A percentile compares a stretch with the other conserved stretches of the same genome.
phyloP scores from a whole-genome alignment of 2,888 invertebrate species.

The Caenorhabditis sp. region DNA sequence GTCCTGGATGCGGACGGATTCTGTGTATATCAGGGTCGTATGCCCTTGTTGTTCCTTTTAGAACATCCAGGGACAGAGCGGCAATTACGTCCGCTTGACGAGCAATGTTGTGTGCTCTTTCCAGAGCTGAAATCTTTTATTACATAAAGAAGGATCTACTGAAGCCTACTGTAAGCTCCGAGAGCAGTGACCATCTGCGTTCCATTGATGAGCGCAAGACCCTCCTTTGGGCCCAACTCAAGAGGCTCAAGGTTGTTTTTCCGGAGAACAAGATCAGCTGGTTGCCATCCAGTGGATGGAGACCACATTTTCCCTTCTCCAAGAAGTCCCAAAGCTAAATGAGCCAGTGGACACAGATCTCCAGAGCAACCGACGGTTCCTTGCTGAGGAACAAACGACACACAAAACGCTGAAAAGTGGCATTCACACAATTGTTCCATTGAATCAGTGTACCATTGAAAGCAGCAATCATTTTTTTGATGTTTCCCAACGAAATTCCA shows the following conservation, averaged over 20 bases:
- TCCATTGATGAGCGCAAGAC: slow-evolving; percentile 84
- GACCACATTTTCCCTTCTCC: slow-evolving; percentile 82
- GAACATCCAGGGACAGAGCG: slow-evolving; percentile 84
- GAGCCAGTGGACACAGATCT: slow-evolving; percentile 84
- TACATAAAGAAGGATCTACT: neutral
- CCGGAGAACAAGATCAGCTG: slow-evolving; percentile 80
- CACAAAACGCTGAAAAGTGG: slow-evolving; percentile 82
- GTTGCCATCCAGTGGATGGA: slow-evolving; percentile 74
- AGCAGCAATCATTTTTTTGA: slow-evolving; percentile 83
- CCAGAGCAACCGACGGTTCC: slow-evolving; percentile 85
- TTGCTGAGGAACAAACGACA: slow-evolving; percentile 85
- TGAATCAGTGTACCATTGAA: slow-evolving; percentile 83
- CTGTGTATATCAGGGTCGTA: slow-evolving; percentile 84
- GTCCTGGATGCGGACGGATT: slow-evolving; percentile 84
- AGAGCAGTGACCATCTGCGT: slow-evolving; percentile 85
- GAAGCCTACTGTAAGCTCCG: slow-evolving; percentile 82
- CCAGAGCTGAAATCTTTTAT: slow-evolving; percentile 81
- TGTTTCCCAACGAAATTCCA: slow-evolving; percentile 83
- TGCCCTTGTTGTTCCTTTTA: slow-evolving; percentile 84
- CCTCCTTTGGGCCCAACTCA: slow-evolving; percentile 83
- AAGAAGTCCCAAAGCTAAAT: slow-evolving; percentile 84
- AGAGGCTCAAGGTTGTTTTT: slow-evolving; percentile 83
- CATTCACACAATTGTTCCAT: neutral
- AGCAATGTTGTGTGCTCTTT: slow-evolving; percentile 83
- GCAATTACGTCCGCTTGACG: slow-evolving; percentile 84